phyloP scores from a whole-genome alignment of 2,797 vertebrate species.

The Pangasius krempfi region DNA sequence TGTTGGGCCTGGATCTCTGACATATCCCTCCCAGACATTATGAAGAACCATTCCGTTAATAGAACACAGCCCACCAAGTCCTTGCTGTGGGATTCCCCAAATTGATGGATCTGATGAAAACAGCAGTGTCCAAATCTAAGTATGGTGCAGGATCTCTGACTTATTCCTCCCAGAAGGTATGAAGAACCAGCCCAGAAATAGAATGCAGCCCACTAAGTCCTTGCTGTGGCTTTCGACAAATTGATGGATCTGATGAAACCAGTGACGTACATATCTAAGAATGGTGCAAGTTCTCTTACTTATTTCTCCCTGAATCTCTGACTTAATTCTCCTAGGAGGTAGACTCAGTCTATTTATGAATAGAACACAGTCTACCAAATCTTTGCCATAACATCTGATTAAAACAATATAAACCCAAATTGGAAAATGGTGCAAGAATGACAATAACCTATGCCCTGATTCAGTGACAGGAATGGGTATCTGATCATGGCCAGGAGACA shows the following conservation, averaged over 20 bases:
- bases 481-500: background rate
- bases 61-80: background rate
- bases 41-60: constrained; percentile 17
- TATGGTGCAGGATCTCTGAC: constrained; percentile 14
- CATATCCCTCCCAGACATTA: constrained; percentile 8
- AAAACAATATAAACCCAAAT: background rate
- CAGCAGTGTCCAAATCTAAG: background rate
- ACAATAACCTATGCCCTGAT: background rate
- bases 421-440: background rate
- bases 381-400: background rate
- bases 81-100: constrained; percentile 16
- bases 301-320: background rate
- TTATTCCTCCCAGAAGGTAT: constrained; percentile 26
- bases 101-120: constrained; percentile 29
- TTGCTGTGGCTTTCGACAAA: background rate
- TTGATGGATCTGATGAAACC: constrained; percentile 17
- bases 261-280: background rate
- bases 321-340: background rate
- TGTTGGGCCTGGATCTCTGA: background rate
- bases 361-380: background rate
- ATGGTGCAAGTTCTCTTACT: background rate
- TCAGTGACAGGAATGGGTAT: background rate
- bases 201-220: background rate
- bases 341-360: background rate
- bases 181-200: constrained; percentile 14